These are phyloP conservation scores for Pollenia amentaria DNA, from an alignment of 2,888 invertebrate genomes.

Conservation along the genomic window DNA sequence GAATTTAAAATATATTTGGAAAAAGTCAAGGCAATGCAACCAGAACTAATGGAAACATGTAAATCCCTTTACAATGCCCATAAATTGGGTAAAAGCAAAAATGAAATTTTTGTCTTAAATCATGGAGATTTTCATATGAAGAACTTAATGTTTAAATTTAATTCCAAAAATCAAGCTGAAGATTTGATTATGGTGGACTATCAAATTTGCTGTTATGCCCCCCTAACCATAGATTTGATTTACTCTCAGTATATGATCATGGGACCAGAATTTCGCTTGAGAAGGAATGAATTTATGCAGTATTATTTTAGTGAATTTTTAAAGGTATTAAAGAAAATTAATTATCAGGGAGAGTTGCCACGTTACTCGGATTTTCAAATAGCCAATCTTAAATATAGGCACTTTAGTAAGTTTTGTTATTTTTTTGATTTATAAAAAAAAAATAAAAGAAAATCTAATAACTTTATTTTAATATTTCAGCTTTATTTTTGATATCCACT, in stretches of 20 bases:
- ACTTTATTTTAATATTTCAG: constrained; percentile 40
- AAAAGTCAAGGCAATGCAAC: constrained; percentile 75
- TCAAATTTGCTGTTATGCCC: constrained; percentile 77
- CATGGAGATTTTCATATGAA: constrained; percentile 81
- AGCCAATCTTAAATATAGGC: constrained; percentile 55
- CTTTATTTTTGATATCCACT: constrained; percentile 56
- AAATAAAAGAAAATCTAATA: background rate
- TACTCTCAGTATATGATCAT: constrained; percentile 78
- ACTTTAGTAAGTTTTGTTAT: constrained; percentile 59
- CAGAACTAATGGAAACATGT: constrained; percentile 53
- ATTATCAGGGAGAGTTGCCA: constrained; percentile 77
- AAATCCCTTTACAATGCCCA: constrained; percentile 50
- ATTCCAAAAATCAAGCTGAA: constrained; percentile 42
- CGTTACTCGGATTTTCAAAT: constrained; percentile 74
- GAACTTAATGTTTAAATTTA: constrained; percentile 79
- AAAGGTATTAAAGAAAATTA: constrained; percentile 75
- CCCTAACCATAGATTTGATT: constrained; percentile 76
- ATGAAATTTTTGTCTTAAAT: constrained; percentile 76
- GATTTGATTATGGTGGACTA: constrained; percentile 77
- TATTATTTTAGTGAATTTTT: constrained; percentile 77
- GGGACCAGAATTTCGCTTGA: constrained; percentile 72
- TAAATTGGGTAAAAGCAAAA: background rate
- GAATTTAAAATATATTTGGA: constrained; percentile 73
- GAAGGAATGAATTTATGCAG: constrained; percentile 76
- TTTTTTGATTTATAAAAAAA: background rate